Conservation (phyloP, 2,113 vertebrate genomes). For the Bagarius yarrelli region DNA sequence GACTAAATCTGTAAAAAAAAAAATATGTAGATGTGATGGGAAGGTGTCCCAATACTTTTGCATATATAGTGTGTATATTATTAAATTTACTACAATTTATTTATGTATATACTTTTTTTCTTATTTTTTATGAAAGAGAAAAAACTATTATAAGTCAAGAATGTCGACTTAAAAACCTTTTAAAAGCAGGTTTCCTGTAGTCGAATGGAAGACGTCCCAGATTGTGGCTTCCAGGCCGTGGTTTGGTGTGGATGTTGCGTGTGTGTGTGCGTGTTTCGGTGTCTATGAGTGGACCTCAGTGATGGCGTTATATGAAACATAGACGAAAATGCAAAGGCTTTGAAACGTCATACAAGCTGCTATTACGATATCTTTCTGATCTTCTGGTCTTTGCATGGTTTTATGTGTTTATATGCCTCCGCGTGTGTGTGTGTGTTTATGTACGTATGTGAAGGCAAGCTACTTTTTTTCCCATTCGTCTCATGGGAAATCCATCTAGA, state of each 20-base stretch:
- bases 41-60: too few relatives aligned
- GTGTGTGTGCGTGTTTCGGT: slow-evolving; percentile 27
- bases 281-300: slow-evolving; percentile 38
- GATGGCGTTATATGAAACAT: slow-evolving; percentile 26
- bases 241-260: slow-evolving; percentile 29
- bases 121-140: too few relatives aligned
- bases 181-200: slow-evolving; percentile 32
- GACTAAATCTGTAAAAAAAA: too few relatives aligned
- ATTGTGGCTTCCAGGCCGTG: slow-evolving; percentile 42
- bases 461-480: slow-evolving; percentile 40
- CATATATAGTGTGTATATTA: too few relatives aligned
- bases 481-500: slow-evolving; percentile 20
- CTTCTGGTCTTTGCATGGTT: slow-evolving; percentile 29
- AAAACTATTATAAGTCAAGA: too few relatives aligned
- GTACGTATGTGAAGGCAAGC: slow-evolving; percentile 27
- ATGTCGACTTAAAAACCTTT: not conserved
- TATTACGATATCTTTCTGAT: slow-evolving; percentile 5
- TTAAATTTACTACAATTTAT: too few relatives aligned
- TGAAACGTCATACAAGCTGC: slow-evolving; percentile 31
- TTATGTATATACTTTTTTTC: too few relatives aligned
- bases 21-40: too few relatives aligned
- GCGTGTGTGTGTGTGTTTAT: slow-evolving; percentile 5
- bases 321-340: slow-evolving; percentile 27
- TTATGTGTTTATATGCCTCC: slow-evolving; percentile 26
- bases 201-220: slow-evolving; percentile 45